A percentile compares a stretch with the other conserved stretches of the same genome.
phyloP scores from a whole-genome alignment of 2,113 vertebrate species.

The Progne subis region DNA sequence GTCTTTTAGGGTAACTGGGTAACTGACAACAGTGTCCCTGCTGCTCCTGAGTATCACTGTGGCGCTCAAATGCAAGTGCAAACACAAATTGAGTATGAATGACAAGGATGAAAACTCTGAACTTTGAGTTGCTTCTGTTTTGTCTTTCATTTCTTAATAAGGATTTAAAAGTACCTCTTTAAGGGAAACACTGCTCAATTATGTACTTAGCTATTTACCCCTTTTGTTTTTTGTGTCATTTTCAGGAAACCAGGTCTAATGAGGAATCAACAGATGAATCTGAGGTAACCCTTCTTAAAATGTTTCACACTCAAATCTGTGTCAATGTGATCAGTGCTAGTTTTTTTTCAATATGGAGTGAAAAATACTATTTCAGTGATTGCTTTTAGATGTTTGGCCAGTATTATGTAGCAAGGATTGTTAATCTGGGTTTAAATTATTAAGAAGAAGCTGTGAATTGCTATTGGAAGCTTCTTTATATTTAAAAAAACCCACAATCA shows the following conservation, averaged over 20 bases:
- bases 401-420: background rate
- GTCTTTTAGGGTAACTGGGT: background rate
- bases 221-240: constrained; percentile 38
- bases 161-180: background rate
- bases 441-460: background rate
- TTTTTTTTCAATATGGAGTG: background rate
- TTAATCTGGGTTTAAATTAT: background rate
- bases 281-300: constrained; percentile 82
- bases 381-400: background rate
- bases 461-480: background rate
- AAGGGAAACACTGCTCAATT: background rate
- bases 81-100: background rate
- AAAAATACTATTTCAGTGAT: background rate
- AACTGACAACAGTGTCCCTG: background rate
- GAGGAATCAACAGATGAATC: constrained; percentile 95
- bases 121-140: background rate
- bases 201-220: background rate
- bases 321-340: background rate
- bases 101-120: background rate
- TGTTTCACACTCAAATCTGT: background rate
- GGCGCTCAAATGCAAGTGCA: background rate
- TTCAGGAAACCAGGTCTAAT: constrained; percentile 81
- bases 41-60: background rate
- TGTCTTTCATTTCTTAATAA: background rate
- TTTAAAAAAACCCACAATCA: accelerated